Base-by-base conservation (phyloP, 1,140 invertebrate species). In the Agrypnia vestita region DNA sequence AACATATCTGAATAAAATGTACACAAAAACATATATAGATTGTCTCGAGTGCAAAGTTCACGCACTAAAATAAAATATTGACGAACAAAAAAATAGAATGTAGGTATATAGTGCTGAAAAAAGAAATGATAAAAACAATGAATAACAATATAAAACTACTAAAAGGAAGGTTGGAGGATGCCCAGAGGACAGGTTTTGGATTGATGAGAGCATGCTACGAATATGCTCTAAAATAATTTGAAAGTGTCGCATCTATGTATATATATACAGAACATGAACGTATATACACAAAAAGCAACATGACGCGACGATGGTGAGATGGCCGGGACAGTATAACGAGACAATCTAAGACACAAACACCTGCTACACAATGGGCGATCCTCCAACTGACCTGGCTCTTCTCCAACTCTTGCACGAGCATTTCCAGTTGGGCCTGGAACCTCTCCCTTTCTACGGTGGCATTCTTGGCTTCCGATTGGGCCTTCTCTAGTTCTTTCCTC, bases 341-440 rank as follows among this genome's bases (percentile, higher is more conserved):
- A 74, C 43, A 59, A 73, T 72, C 81, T 82, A 82, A 59, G 53
- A 80, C 74, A 80, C 78, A 78, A 59, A 67, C 78, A 83, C 81
- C 81, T 76, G 78, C 81, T 82, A 84, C 86, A 84, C 85, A 86
- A 86, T 86, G 88, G 90, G 89, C 89, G 85, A 90, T 90, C 90
- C 90, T 90, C 89, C 89, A 90, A 89, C 92, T 93, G 90, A 97
- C 96, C 95, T 98, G 96, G 90, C 95, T 96, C 90, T 95, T 95
- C 88, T 97, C 95, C 86, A 98, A 91, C 89, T 98, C 97, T 87
- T 96, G 94, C 56, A 97, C 95, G 83, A 98, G 92, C 92, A 97
- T 96, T 91, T 98, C 96, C 79, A 98, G 92, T 88, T 98, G 97
- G 71, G 94, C 91, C 88, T 97, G 96, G 88, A 97, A 94, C 81